A percentile compares a stretch with the other conserved stretches of the same genome.
Evolutionary conservation across 2,113 vertebrate genomes (phyloP).

Genomic region (Hystrix cristata): DNA sequence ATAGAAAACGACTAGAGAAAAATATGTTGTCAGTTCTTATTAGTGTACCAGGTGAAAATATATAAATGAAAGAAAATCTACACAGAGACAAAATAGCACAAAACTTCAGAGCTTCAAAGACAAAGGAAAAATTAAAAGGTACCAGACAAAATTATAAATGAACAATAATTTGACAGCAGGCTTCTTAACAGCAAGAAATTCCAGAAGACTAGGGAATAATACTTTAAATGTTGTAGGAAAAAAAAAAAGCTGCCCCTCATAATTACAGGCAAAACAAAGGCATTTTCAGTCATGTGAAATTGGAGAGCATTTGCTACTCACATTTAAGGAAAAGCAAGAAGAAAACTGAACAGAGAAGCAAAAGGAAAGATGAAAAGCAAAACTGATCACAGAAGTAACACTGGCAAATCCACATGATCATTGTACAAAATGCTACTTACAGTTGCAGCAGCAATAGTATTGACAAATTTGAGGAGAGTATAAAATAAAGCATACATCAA

Average conservation of each 20-base stretch:
- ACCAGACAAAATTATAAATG: not conserved
- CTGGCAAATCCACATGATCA: not conserved
- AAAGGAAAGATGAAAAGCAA: not conserved
- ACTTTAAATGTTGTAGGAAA: not conserved
- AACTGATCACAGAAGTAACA: not conserved
- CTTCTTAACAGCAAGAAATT: not conserved
- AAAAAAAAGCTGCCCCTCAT: not conserved
- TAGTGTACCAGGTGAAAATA: not conserved
- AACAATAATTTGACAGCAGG: not conserved
- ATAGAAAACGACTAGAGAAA: not conserved
- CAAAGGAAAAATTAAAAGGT: conserved; percentile 13
- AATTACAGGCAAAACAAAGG: not conserved
- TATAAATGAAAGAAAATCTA: conserved; percentile 2
- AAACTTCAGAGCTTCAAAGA: not conserved
- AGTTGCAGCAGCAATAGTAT: not conserved
- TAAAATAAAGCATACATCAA: not conserved
- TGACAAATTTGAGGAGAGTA: not conserved
- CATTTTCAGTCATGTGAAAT: not conserved
- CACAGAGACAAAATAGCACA: not conserved
- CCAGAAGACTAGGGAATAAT: not conserved
- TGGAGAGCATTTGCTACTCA: not conserved
- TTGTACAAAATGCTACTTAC: not conserved
- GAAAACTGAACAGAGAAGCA: not conserved
- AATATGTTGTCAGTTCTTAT: not conserved
- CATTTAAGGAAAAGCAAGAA: not conserved